Base-by-base conservation (phyloP, 92 coral and sea anemone genomes). In the Siderastrea siderea region DNA sequence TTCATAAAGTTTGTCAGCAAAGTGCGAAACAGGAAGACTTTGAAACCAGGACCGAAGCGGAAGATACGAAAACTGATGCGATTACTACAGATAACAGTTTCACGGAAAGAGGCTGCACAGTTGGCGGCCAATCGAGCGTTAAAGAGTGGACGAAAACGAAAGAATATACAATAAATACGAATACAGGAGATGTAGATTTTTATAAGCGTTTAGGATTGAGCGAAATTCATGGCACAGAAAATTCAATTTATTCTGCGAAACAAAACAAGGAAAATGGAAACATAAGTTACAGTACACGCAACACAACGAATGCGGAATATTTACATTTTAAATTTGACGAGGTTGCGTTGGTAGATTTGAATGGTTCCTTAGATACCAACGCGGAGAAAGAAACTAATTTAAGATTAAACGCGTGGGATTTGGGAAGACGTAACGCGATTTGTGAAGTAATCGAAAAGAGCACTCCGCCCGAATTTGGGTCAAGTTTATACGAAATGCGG, bases 381-480 rank as follows among this genome's bases (percentile, higher is more conserved):
- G 38, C 47, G 11, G 10, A 52, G 67, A 53, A 1, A 43, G 59
- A 50, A 68, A 19, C 6, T 7, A 17, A 5, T 48, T 10, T 49
- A 5, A 44, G 6, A 16, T 67, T 67, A 6, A 14, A 9, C 0
- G n/a, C 60, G 15, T 66, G 16, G 11, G 89, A 75, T 16, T 19
- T 46, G 4, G 67, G 82, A 75, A 60, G 89, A 55, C 78, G 89
- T 43, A 75, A 85, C 51, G 89, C 89, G 0, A 85, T 85, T 47
- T 85, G 89, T 49, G 89, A 85, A 50, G 89, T 85, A 7, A 26
- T 85, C 16, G 89, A 85, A 50, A 76, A 75, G 73, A 85, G 47
- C 66, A 16, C 58, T 4, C 64, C 2, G 12, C 87, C 82, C n/a
- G 83, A 67, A 13, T 67, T 47, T 55, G 89, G 89, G n/a, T 75